These are phyloP conservation scores for Gavialis gangeticus DNA, from an alignment of 2,113 vertebrate species.

Conservation along the genomic window DNA sequence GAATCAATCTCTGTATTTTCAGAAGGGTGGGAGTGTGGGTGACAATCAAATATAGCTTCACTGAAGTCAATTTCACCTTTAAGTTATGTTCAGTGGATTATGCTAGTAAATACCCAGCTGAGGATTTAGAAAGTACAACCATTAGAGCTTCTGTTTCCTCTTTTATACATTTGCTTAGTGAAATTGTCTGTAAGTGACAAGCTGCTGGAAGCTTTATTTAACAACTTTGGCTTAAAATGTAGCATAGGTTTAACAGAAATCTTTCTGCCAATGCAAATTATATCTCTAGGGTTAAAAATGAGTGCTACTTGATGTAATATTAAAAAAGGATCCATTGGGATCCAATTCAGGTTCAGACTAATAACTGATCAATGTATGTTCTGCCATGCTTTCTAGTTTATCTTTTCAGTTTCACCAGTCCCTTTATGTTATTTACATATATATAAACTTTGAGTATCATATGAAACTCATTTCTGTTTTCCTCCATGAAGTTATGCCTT, in stretches of 20 bases:
- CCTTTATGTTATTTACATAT: neutral
- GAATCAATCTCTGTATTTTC: neutral
- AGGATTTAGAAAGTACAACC: neutral
- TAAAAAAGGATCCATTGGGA: neutral
- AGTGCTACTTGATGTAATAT: neutral
- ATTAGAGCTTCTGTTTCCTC: neutral
- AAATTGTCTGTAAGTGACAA: conserved; percentile 7
- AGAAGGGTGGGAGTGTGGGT: neutral
- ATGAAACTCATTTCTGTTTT: neutral
- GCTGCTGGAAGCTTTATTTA: neutral
- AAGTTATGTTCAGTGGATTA: neutral
- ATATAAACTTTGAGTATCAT: conserved; percentile 9
- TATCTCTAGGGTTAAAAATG: neutral
- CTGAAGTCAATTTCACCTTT: neutral
- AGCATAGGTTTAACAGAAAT: neutral
- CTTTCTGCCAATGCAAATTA: neutral
- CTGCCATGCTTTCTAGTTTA: neutral
- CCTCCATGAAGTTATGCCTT: neutral
- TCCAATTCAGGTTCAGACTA: neutral
- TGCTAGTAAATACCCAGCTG: neutral
- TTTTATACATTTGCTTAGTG: neutral
- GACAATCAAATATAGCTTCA: neutral
- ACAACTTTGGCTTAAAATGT: conserved; percentile 3
- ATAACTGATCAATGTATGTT: neutral
- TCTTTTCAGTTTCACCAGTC: neutral